Conservation (phyloP, 2,113 vertebrate species). For the Barbus barbus region DNA sequence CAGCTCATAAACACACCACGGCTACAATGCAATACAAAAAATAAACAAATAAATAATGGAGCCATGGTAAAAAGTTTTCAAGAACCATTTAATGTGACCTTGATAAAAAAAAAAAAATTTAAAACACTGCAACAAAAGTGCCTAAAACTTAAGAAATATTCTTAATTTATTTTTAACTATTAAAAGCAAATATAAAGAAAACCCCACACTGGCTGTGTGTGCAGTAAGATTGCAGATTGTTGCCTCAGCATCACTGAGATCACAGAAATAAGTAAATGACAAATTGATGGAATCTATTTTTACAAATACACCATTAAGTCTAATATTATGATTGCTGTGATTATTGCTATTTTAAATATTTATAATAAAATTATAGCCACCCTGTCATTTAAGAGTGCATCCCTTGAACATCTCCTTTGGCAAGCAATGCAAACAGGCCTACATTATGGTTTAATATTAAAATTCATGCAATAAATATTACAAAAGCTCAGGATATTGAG, state of each 20-base stretch:
- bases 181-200: neutral
- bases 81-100: neutral
- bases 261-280: neutral
- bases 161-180: neutral
- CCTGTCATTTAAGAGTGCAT: neutral
- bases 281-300: neutral
- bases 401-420: neutral
- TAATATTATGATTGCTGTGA: neutral
- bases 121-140: neutral
- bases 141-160: neutral
- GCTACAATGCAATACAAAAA: too few relatives aligned
- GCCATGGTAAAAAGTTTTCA: neutral
- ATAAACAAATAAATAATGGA: too few relatives aligned
- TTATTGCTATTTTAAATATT: neutral
- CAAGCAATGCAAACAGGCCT: too few relatives aligned
- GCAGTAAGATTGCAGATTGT: neutral
- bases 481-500: neutral
- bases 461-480: neutral
- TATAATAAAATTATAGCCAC: neutral
- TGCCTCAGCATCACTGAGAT: neutral
- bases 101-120: too few relatives aligned
- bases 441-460: neutral
- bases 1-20: too few relatives aligned
- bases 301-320: neutral
- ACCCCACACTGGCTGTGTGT: neutral